Conservation (phyloP, 2,113 vertebrate species). For the Stegastes partitus region DNA sequence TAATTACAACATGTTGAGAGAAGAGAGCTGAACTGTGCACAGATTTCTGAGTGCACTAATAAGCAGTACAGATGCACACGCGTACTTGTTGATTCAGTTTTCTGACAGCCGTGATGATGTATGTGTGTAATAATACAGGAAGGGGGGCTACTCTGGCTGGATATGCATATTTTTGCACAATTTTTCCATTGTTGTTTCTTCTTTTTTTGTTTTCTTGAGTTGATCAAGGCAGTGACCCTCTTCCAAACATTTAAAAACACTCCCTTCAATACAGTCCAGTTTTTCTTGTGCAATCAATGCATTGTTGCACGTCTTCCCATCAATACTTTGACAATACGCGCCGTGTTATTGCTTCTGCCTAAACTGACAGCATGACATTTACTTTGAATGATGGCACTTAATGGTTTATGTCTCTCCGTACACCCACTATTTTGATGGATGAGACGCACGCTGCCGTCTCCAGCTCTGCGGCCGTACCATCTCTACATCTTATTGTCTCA, state of each 20-base stretch:
- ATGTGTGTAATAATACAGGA: not conserved
- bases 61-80: not conserved
- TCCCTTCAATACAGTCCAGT: not conserved
- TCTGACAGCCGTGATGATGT: not conserved
- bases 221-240: not conserved
- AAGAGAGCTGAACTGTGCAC: too few relatives aligned
- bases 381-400: constrained; percentile 60
- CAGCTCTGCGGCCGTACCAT: constrained; percentile 13
- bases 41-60: not conserved
- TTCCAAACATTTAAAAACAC: not conserved
- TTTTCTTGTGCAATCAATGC: constrained; percentile 18
- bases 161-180: too few relatives aligned
- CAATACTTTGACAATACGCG: constrained; percentile 53
- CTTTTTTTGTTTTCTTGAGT: not conserved
- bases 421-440: constrained; percentile 58
- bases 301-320: constrained; percentile 35
- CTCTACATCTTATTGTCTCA: constrained; percentile 60
- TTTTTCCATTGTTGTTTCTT: too few relatives aligned
- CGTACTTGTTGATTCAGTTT: too few relatives aligned
- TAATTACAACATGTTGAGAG: too few relatives aligned
- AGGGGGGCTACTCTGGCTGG: too few relatives aligned
- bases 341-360: constrained; percentile 49
- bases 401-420: constrained; percentile 50
- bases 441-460: constrained; percentile 35
- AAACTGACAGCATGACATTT: constrained; percentile 64